phyloP scores from a whole-genome alignment of 2,113 vertebrate species.

The Tachycineta bicolor region DNA sequence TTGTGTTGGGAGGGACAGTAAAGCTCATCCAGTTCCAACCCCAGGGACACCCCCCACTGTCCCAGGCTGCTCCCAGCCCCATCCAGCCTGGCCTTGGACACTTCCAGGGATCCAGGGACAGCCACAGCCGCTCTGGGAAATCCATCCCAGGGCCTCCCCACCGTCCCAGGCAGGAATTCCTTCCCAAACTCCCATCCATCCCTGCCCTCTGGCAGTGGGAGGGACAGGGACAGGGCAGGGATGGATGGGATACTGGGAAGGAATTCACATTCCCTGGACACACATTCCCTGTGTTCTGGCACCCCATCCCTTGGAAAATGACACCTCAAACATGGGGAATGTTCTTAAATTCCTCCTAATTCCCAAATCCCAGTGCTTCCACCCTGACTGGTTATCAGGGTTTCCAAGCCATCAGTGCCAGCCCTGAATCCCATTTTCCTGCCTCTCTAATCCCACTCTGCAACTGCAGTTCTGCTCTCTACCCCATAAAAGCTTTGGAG shows the following conservation, averaged over 20 bases:
- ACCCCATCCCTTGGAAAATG: not conserved
- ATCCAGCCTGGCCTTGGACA: accelerated
- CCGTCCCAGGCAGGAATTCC: not conserved
- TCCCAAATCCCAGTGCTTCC: not conserved
- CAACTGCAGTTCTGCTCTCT: not conserved
- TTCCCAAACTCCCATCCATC: not conserved
- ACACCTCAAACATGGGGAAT: not conserved
- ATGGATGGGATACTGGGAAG: not conserved
- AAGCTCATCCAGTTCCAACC: not conserved
- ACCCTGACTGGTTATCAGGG: not conserved
- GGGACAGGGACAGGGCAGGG: not conserved
- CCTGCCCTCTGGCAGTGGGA: not conserved
- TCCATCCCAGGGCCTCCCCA: accelerated
- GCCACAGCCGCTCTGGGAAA: not conserved
- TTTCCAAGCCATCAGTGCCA: not conserved
- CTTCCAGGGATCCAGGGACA: not conserved
- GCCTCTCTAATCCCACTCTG: not conserved
- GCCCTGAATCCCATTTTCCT: not conserved
- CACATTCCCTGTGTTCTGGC: not conserved
- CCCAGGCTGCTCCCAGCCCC: not conserved
- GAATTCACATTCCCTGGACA: not conserved
- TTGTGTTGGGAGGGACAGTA: not conserved
- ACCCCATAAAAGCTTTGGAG: not conserved
- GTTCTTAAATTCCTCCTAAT: not conserved
- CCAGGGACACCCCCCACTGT: not conserved